phyloP scores from a whole-genome alignment of 2,797 vertebrate species.

The Diceros bicornis region DNA sequence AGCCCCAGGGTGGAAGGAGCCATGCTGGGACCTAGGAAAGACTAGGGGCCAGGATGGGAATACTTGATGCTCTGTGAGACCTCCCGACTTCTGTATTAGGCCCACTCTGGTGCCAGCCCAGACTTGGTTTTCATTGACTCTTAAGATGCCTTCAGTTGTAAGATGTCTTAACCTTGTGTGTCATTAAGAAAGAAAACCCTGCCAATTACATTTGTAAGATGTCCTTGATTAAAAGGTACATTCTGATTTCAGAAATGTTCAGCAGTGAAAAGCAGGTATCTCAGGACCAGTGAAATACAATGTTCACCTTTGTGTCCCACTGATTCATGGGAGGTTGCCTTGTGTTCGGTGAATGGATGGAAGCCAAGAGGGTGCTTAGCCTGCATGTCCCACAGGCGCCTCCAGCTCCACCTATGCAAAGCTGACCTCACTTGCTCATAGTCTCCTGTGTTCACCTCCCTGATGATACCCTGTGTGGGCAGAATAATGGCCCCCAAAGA shows the following conservation, averaged over 20 bases:
- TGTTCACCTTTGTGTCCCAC: background rate
- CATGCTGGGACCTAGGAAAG: background rate
- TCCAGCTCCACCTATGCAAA: background rate
- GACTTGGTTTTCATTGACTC: background rate
- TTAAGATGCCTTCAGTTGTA: background rate
- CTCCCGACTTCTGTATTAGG: background rate
- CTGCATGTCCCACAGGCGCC: background rate
- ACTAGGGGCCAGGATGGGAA: fast-evolving
- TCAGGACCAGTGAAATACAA: background rate
- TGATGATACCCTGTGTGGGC: background rate
- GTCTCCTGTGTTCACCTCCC: background rate
- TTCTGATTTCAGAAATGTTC: background rate
- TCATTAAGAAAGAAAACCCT: background rate
- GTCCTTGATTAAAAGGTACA: background rate
- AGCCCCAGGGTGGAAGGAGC: background rate
- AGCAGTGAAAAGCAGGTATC: background rate
- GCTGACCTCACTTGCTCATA: background rate
- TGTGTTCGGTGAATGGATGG: background rate
- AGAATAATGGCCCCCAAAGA: background rate
- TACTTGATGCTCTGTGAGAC: background rate
- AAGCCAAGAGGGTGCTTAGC: background rate
- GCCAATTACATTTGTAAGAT: background rate
- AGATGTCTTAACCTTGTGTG: background rate
- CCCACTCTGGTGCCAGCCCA: background rate
- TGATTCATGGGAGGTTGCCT: background rate